These are phyloP conservation scores for Iselma pallidipennis DNA, from an alignment of 2,888 invertebrate species.

Conservation along the genomic window DNA sequence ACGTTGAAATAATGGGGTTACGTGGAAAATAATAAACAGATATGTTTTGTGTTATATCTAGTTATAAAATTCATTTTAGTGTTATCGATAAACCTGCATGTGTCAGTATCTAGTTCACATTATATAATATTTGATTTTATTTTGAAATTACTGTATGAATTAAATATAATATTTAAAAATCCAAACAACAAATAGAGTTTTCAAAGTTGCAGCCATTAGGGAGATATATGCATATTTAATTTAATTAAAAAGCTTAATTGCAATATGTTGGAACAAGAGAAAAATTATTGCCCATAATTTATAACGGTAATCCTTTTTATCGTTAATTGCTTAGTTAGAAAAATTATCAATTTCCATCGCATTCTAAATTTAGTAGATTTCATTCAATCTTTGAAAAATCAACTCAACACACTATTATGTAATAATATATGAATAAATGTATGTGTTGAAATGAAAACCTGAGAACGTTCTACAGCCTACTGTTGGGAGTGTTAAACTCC, in stretches of 20 bases:
- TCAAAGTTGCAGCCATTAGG: background rate
- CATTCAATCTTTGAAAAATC: constrained; percentile 23
- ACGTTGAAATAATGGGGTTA: background rate
- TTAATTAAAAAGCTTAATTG: background rate
- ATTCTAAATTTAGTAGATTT: constrained; percentile 5
- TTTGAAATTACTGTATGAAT: no score
- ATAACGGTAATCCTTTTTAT: no score
- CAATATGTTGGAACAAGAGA: background rate
- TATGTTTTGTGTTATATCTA: background rate
- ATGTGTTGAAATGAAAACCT: constrained; percentile 14
- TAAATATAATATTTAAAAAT: no score
- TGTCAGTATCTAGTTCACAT: background rate
- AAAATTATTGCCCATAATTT: background rate
- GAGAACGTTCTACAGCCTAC: constrained; percentile 11
- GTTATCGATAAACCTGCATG: background rate
- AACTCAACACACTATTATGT: constrained; percentile 12
- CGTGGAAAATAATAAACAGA: background rate
- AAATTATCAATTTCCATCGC: no score
- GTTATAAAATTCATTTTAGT: background rate
- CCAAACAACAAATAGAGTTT: background rate
- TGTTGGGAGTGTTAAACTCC: constrained; percentile 45
- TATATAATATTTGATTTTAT: background rate
- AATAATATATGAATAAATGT: background rate
- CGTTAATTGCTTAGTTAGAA: no score
- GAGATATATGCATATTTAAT: background rate